Conservation (phyloP, 2,797 vertebrate genomes). For the Syngnathus rostellatus region DNA sequence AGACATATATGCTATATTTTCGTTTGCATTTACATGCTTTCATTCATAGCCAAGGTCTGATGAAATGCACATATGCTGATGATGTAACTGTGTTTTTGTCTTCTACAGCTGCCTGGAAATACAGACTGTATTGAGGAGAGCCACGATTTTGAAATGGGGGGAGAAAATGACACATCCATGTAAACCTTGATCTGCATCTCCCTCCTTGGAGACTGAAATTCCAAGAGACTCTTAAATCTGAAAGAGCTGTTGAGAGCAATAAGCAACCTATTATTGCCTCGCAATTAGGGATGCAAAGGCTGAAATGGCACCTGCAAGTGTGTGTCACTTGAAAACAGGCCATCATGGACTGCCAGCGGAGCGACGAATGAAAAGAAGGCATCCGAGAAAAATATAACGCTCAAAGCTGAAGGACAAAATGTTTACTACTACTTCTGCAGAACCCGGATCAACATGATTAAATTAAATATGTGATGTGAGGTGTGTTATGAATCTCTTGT, state of each 20-base stretch:
- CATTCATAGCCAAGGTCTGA: neutral
- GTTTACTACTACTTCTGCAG: neutral
- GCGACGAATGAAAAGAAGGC: conserved; percentile 33
- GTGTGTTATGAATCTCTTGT: conserved; percentile 20
- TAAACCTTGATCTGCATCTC: conserved; percentile 15
- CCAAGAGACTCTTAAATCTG: conserved; percentile 8
- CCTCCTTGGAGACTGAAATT: conserved; percentile 16
- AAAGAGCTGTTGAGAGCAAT: conserved; percentile 9
- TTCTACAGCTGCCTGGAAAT: conserved; percentile 31
- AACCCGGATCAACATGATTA: conserved; percentile 19
- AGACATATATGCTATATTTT: neutral
- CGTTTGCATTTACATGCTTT: neutral
- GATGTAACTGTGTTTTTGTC: neutral
- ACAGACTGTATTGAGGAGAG: conserved; percentile 26
- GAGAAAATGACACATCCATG: conserved; percentile 11
- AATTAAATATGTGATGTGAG: neutral
- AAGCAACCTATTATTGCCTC: neutral
- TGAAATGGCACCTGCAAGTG: conserved; percentile 1
- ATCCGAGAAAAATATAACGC: conserved; percentile 30
- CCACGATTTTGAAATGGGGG: conserved; percentile 12
- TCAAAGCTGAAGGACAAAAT: conserved; percentile 1
- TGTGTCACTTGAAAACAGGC: conserved; percentile 32
- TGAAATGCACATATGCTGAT: neutral
- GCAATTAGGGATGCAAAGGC: conserved; percentile 16
- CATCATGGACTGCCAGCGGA: conserved; percentile 3